phyloP scores from a whole-genome alignment of 2,888 invertebrate species.

The Athripsodes cinereus region DNA sequence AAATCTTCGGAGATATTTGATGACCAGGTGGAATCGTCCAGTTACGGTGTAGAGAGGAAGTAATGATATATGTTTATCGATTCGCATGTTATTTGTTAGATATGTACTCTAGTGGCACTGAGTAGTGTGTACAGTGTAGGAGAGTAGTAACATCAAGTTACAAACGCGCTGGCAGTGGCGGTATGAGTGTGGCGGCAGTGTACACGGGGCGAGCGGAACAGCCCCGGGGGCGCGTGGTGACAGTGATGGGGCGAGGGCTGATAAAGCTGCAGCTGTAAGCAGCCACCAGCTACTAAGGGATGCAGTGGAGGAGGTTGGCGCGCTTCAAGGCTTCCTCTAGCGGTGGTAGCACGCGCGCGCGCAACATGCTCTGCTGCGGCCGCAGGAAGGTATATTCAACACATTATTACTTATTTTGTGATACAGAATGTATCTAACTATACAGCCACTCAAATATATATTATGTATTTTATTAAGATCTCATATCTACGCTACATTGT shows the following conservation, averaged over 20 bases:
- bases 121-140: too few species aligned
- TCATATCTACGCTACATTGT: too few species aligned
- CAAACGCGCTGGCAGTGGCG: too few species aligned
- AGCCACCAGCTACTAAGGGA: slow-evolving; percentile 45
- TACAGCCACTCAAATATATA: too few species aligned
- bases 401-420: neutral
- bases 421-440: too few species aligned
- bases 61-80: too few species aligned
- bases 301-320: slow-evolving; percentile 82
- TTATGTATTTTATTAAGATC: too few species aligned
- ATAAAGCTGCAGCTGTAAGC: slow-evolving; percentile 38
- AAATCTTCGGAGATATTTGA: neutral
- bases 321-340: slow-evolving; percentile 68
- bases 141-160: too few species aligned
- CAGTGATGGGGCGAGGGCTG: slow-evolving; percentile 15
- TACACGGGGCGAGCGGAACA: neutral
- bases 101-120: too few species aligned
- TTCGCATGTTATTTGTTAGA: too few species aligned
- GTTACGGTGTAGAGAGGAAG: slow-evolving; percentile 1
- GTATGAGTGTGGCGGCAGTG: neutral
- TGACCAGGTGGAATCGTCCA: neutral
- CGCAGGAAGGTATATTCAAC: slow-evolving; percentile 69
- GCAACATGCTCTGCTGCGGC: slow-evolving; percentile 92
- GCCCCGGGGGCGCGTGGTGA: neutral
- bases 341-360: slow-evolving; percentile 63